Evolutionary conservation across 2,113 vertebrate species (phyloP).

Genomic region (Vulpes lagopus): DNA sequence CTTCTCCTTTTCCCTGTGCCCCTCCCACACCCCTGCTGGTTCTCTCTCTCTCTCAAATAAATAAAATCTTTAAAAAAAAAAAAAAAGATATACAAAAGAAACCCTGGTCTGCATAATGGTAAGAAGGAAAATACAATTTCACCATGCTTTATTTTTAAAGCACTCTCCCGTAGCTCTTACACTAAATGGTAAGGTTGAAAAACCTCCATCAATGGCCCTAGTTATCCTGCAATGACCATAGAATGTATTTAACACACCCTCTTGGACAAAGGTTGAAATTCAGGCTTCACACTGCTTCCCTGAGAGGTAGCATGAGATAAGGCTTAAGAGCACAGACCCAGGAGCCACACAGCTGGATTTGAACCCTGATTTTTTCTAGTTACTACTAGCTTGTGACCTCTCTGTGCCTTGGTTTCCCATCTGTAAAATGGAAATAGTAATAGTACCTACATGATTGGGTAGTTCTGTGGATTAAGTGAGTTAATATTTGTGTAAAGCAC

Average conservation of each 20-base stretch:
- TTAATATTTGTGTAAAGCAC: not conserved
- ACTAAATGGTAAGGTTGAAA: not conserved
- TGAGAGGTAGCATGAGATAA: rapidly evolving
- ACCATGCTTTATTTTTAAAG: not conserved
- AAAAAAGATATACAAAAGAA: not conserved
- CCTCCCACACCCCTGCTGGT: too few relatives aligned
- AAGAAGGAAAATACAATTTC: not conserved
- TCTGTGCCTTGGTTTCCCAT: not conserved
- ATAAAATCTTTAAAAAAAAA: too few relatives aligned
- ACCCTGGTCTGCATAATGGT: not conserved
- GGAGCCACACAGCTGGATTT: not conserved
- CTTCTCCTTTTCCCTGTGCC: too few relatives aligned
- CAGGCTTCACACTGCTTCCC: rapidly evolving
- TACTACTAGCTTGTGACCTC: not conserved
- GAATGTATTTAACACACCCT: rapidly evolving
- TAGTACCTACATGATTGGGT: not conserved
- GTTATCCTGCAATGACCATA: not conserved
- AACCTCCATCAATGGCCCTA: not conserved
- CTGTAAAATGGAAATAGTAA: not conserved
- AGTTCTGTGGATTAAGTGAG: not conserved
- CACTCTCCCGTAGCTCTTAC: not conserved
- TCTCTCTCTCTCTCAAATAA: too few relatives aligned
- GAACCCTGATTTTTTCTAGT: not conserved
- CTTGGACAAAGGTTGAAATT: not conserved
- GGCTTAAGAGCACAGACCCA: not conserved